Conservation (phyloP, 2,113 vertebrate species). For the Oophaga pumilio region DNA sequence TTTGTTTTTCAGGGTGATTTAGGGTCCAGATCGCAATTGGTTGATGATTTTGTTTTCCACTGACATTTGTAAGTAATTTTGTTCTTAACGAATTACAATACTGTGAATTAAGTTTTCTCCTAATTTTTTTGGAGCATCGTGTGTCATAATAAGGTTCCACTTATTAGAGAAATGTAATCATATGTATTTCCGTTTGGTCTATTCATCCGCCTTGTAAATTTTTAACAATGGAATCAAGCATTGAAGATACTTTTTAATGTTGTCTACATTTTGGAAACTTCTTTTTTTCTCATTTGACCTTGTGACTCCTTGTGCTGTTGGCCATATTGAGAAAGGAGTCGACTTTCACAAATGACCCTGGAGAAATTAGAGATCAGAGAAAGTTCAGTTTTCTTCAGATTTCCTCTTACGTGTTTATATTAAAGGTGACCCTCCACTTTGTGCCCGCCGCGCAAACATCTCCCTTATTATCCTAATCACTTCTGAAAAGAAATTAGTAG, state of each 20-base stretch:
- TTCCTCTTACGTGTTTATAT: conserved; percentile 50
- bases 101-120: too few species aligned
- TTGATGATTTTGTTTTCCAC: too few species aligned
- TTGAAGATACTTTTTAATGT: neutral
- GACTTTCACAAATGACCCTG: conserved; percentile 24
- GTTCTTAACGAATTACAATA: too few species aligned
- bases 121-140: too few species aligned
- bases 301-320: conserved; percentile 1
- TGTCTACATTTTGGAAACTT: neutral
- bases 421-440: conserved; percentile 37
- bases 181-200: neutral
- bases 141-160: neutral
- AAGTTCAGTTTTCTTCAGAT: conserved; percentile 41
- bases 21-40: too few species aligned
- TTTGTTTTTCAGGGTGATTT: too few species aligned
- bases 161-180: neutral
- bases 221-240: neutral
- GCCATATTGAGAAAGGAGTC: conserved; percentile 19
- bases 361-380: conserved; percentile 46
- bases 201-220: neutral
- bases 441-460: conserved; percentile 21
- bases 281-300: conserved; percentile 23
- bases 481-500: conserved; percentile 47
- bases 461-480: conserved; percentile 41
- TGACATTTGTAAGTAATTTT: too few species aligned